Conservation (phyloP, 2,113 vertebrate genomes). For the Turnix velox region DNA sequence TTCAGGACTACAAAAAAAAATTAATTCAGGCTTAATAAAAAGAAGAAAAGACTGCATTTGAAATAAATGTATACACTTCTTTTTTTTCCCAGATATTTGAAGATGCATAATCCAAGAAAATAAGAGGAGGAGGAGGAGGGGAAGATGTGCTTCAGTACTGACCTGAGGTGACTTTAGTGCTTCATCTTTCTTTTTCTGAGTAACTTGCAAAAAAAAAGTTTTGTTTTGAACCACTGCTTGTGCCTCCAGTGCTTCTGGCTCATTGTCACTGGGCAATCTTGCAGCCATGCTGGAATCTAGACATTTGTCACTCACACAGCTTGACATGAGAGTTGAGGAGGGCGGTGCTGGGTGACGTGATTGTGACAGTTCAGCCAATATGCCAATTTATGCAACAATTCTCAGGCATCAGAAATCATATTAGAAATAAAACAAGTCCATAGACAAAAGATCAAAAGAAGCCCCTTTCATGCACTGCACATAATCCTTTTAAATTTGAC, state of each 20-base stretch:
- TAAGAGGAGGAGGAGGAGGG: not conserved
- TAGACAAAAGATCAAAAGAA: not conserved
- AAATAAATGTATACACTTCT: not conserved
- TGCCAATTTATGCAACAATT: not conserved
- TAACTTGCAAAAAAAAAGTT: not conserved
- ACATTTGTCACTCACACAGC: not conserved
- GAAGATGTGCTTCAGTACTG: fast-evolving
- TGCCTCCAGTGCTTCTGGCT: not conserved
- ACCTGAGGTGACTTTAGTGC: not conserved
- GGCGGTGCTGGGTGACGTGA: not conserved
- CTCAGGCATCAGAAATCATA: not conserved
- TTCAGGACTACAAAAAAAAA: not conserved
- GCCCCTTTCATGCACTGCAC: not conserved
- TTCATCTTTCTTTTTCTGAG: not conserved
- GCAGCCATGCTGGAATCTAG: fast-evolving
- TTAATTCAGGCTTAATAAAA: not conserved
- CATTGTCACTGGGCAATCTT: fast-evolving
- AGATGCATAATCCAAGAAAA: fast-evolving
- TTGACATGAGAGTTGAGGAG: fast-evolving
- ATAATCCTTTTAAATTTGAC: not conserved
- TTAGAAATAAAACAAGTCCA: not conserved
- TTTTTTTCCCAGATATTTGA: not conserved
- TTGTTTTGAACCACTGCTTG: not conserved
- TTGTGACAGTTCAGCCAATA: not conserved
- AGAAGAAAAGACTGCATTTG: not conserved